A percentile compares a stretch with the other conserved stretches of the same genome.
Conservation (phyloP, 2,888 invertebrate genomes). For the Merodon equestris region DNA sequence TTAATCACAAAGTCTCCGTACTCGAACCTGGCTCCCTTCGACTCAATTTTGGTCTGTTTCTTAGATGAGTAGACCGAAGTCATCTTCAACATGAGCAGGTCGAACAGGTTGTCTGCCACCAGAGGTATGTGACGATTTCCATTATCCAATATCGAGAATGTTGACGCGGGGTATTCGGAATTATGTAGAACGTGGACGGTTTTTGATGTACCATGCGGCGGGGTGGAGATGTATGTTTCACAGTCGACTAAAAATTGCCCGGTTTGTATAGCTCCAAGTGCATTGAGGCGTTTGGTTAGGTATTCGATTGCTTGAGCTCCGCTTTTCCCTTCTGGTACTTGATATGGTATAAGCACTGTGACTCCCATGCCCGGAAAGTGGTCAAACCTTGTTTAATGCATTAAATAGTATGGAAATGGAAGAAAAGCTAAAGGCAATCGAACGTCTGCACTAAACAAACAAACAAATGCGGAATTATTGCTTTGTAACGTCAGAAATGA, state of each 20-base stretch:
- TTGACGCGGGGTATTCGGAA: slow-evolving; percentile 96
- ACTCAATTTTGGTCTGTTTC: slow-evolving; percentile 92
- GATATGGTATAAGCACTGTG: slow-evolving; percentile 87
- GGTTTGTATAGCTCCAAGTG: slow-evolving; percentile 91
- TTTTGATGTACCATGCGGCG: slow-evolving; percentile 84
- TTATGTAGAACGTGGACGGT: slow-evolving; percentile 96
- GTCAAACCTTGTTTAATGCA: neutral
- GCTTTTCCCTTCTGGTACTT: slow-evolving; percentile 92
- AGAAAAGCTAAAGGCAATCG: neutral
- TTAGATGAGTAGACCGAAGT: slow-evolving; percentile 92
- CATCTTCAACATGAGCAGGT: slow-evolving; percentile 93
- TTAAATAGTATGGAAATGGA: neutral
- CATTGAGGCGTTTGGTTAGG: slow-evolving; percentile 89
- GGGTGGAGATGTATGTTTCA: slow-evolving; percentile 92
- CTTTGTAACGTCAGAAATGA: slow-evolving; percentile 28
- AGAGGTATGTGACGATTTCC: slow-evolving; percentile 92
- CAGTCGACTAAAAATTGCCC: slow-evolving; percentile 97
- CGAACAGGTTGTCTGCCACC: slow-evolving; percentile 94
- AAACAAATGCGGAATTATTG: neutral
- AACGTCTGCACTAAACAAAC: too few relatives aligned
- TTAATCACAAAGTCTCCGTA: slow-evolving; percentile 96
- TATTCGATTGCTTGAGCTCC: slow-evolving; percentile 93
- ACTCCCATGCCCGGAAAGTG: slow-evolving; percentile 73
- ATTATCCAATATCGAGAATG: slow-evolving; percentile 93
- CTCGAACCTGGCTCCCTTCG: slow-evolving; percentile 92